phyloP scores from a whole-genome alignment of 2,888 invertebrate species.

The Seladonia tumulorum region DNA sequence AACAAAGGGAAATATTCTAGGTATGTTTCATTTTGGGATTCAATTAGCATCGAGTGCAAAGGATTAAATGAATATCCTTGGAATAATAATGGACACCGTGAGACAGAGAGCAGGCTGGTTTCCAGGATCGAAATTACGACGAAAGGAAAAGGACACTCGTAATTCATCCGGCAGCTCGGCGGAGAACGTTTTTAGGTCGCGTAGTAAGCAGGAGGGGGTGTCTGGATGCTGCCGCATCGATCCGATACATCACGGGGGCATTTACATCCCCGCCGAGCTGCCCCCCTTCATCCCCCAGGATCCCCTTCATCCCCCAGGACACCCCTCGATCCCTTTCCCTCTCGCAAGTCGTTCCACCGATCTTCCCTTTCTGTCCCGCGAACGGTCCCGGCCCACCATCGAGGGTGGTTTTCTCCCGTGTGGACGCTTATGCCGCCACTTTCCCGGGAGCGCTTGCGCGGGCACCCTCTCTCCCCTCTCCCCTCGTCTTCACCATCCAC shows the following conservation, averaged over 20 bases:
- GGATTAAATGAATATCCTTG: too few species aligned
- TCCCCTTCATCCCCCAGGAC: conserved; percentile 25
- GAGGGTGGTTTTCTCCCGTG: conserved; percentile 67
- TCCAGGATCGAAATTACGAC: conserved; percentile 57
- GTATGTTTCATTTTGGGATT: too few species aligned
- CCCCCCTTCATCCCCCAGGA: conserved; percentile 23
- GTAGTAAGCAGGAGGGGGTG: conserved; percentile 80
- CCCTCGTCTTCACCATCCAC: conserved; percentile 39
- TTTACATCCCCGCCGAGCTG: conserved; percentile 82
- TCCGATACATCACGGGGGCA: conserved; percentile 84
- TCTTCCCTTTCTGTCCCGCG: conserved; percentile 47
- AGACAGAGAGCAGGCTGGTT: background rate
- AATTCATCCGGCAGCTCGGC: conserved; percentile 62
- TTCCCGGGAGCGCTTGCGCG: conserved; percentile 73
- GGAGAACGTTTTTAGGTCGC: conserved; percentile 83
- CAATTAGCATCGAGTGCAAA: too few species aligned
- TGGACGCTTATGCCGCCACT: conserved; percentile 76
- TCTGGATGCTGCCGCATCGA: conserved; percentile 84
- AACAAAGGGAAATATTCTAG: too few species aligned
- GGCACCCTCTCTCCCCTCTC: conserved; percentile 45
- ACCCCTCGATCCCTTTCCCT: conserved; percentile 47
- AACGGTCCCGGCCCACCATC: conserved; percentile 50
- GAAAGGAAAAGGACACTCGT: conserved; percentile 73
- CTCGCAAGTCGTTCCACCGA: conserved; percentile 48
- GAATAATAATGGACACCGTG: background rate